These are phyloP conservation scores for Myotis planiceps DNA, from an alignment of 2,797 vertebrate species.

Conservation along the genomic window DNA sequence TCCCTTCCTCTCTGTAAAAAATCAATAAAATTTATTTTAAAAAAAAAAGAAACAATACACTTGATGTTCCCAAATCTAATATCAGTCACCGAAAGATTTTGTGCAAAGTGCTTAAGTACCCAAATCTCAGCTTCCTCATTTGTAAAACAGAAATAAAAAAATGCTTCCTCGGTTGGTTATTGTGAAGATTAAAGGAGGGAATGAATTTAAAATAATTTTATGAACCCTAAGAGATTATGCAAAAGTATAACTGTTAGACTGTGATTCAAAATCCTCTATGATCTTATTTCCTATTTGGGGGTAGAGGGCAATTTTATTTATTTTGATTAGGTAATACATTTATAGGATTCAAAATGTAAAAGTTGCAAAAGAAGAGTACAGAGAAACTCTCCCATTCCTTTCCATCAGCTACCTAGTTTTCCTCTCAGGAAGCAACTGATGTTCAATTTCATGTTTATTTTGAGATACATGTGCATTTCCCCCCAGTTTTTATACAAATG, in stretches of 20 bases:
- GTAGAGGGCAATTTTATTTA: not conserved
- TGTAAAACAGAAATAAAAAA: constrained; percentile 29
- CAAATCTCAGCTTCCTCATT: not conserved
- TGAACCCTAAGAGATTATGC: not conserved
- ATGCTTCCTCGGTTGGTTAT: not conserved
- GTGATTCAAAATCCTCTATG: not conserved
- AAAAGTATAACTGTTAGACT: not conserved
- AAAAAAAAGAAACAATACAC: not conserved
- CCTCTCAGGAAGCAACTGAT: not conserved
- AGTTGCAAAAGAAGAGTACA: not conserved
- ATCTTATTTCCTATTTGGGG: not conserved
- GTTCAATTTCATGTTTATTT: not conserved
- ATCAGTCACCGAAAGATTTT: not conserved
- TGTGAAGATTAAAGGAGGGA: not conserved
- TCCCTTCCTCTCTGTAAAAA: no score
- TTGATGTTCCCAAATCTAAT: not conserved
- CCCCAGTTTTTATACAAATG: not conserved
- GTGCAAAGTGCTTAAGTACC: not conserved
- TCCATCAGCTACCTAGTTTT: not conserved
- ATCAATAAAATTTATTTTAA: no score
- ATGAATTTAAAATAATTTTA: not conserved
- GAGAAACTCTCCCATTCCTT: not conserved
- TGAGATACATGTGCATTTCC: not conserved
- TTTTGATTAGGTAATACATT: not conserved
- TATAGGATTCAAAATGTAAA: not conserved